A percentile compares a stretch with the other conserved stretches of the same genome.
phyloP scores from a whole-genome alignment of 2,113 vertebrate species.

The Patagioenas fasciata region DNA sequence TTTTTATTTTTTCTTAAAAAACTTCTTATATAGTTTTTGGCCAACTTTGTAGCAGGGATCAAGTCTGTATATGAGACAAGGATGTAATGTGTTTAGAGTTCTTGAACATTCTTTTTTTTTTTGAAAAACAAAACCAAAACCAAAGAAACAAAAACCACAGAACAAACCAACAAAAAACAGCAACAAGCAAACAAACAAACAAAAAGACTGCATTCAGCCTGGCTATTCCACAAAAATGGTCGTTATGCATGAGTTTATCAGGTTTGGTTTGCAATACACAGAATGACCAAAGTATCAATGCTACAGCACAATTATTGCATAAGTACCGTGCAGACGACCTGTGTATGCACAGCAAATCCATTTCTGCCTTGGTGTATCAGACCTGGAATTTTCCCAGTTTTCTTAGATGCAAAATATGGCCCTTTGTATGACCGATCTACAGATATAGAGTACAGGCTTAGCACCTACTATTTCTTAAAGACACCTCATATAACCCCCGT shows the following conservation, averaged over 20 bases:
- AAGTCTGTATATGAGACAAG: background rate
- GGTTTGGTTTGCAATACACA: background rate
- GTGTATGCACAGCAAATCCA: background rate
- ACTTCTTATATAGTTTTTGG: background rate
- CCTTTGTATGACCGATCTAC: background rate
- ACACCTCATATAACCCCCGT: background rate
- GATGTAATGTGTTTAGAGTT: background rate
- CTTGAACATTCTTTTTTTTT: background rate
- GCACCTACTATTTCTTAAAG: accelerated
- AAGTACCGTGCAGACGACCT: background rate
- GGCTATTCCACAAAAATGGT: background rate
- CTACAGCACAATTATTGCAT: background rate
- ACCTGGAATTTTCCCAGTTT: background rate
- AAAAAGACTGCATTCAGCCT: background rate
- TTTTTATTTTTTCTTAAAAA: background rate
- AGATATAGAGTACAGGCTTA: background rate
- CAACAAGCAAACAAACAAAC: background rate
- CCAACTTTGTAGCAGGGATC: background rate
- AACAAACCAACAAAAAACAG: too few species aligned
- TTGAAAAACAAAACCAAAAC: background rate
- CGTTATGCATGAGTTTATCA: background rate
- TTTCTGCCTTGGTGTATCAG: background rate
- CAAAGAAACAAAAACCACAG: background rate
- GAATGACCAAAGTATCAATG: background rate
- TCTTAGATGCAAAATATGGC: background rate